Evolutionary conservation across 2,888 invertebrate species (phyloP).

Genomic region (Drosophila falleni): DNA sequence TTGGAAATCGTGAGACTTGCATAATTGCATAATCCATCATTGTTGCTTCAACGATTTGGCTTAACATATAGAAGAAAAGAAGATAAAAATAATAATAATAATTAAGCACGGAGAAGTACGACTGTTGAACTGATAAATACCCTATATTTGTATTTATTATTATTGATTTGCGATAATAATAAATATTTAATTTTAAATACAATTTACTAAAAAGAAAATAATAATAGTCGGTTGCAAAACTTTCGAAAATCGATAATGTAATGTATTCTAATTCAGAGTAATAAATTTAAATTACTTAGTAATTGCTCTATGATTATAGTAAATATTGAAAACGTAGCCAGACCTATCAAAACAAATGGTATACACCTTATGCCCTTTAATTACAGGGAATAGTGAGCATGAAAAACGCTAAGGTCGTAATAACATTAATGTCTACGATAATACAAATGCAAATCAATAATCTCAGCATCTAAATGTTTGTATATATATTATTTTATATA

Average conservation of each 20-base stretch:
- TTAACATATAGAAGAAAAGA: constrained; percentile 2
- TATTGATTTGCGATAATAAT: neutral
- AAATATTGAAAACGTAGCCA: neutral
- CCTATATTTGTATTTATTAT: neutral
- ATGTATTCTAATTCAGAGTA: neutral
- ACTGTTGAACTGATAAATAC: constrained; percentile 17
- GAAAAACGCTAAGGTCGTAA: constrained; percentile 5
- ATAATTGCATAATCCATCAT: constrained; percentile 48
- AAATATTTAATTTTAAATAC: neutral
- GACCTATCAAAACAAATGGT: neutral
- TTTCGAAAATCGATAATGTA: neutral
- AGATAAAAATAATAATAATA: constrained; percentile 1
- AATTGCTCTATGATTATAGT: neutral
- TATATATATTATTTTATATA: neutral
- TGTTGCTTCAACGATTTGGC: constrained; percentile 23
- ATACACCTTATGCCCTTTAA: neutral
- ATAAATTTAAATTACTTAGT: neutral
- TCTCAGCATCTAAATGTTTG: neutral
- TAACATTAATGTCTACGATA: constrained; percentile 3
- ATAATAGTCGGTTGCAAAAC: neutral
- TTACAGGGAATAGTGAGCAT: neutral
- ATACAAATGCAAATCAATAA: constrained; percentile 40
- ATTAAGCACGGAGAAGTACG: constrained; percentile 6
- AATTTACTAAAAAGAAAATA: neutral
- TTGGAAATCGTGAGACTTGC: constrained; percentile 45